Conservation (phyloP, 2,888 invertebrate species). For the Nomada hirtipes region DNA sequence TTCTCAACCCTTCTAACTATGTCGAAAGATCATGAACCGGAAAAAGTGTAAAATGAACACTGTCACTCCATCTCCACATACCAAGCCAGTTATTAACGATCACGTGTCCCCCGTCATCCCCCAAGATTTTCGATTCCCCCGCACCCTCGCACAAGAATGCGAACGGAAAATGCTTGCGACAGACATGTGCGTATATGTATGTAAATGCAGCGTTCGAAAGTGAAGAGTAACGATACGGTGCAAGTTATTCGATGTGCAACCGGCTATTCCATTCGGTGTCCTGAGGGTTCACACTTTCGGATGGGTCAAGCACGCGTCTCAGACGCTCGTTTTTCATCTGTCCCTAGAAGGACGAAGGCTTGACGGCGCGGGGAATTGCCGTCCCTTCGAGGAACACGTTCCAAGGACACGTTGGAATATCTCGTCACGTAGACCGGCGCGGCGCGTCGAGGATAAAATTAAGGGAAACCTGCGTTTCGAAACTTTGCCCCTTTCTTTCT, state of each 20-base stretch:
- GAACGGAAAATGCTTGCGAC: background rate
- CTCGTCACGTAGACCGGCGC: constrained; percentile 69
- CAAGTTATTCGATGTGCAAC: constrained; percentile 56
- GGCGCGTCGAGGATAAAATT: constrained; percentile 61
- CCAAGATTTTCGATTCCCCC: background rate
- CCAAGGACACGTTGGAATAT: constrained; percentile 65
- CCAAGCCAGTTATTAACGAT: constrained; percentile 8
- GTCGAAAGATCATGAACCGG: background rate
- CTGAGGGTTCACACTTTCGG: constrained; percentile 41
- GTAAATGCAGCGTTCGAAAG: constrained; percentile 17
- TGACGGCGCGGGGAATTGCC: constrained; percentile 70
- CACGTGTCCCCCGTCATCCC: background rate
- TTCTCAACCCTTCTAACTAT: background rate
- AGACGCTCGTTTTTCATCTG: constrained; percentile 72
- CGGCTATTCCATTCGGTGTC: constrained; percentile 55
- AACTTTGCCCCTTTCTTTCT: constrained; percentile 47
- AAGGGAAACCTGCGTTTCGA: constrained; percentile 64
- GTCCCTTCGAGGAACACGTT: constrained; percentile 56
- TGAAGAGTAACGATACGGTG: constrained; percentile 28
- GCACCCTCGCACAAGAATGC: background rate
- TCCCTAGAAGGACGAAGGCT: constrained; percentile 63
- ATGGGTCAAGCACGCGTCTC: constrained; percentile 56
- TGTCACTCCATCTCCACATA: background rate
- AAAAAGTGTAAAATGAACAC: background rate
- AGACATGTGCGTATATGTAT: background rate